These are phyloP conservation scores for Acleris laterana DNA, from an alignment of 2,888 invertebrate species.

Conservation along the genomic window DNA sequence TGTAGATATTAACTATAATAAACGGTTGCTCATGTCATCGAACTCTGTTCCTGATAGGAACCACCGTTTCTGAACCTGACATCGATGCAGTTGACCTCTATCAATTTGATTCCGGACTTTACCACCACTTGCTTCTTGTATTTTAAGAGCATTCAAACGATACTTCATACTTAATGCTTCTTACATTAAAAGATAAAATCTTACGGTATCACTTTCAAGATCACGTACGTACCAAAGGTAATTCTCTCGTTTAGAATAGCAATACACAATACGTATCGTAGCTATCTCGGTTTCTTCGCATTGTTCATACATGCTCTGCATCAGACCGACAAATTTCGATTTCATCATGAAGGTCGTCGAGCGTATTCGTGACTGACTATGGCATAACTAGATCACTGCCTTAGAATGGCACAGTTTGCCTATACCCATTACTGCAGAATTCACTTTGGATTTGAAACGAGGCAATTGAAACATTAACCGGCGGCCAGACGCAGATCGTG, in stretches of 20 bases:
- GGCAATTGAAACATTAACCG: conserved; percentile 68
- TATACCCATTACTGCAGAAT: conserved; percentile 61
- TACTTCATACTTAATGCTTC: conserved; percentile 37
- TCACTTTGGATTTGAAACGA: conserved; percentile 62
- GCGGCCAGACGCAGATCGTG: conserved; percentile 65
- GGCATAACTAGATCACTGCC: conserved; percentile 71
- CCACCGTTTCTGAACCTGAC: conserved; percentile 25
- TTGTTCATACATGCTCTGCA: conserved; percentile 46
- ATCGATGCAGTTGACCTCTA: conserved; percentile 23
- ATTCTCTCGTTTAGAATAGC: conserved; percentile 13
- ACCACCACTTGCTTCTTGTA: conserved; percentile 6
- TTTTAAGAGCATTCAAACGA: conserved; percentile 25
- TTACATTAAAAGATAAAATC: conserved; percentile 42
- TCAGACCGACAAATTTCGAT: conserved; percentile 64
- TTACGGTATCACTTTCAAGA: conserved; percentile 30
- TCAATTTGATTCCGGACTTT: conserved; percentile 5
- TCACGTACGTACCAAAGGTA: conserved; percentile 32
- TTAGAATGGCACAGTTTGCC: conserved; percentile 65
- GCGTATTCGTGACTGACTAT: conserved; percentile 61
- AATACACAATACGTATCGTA: conserved; percentile 32
- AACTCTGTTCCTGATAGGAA: conserved; percentile 45
- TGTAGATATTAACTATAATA: conserved; percentile 57
- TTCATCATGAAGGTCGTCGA: conserved; percentile 71
- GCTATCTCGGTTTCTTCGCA: conserved; percentile 38
- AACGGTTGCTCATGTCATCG: conserved; percentile 54